Evolutionary conservation across 2,113 vertebrate species (phyloP).

Genomic region (Larimichthys crocea): DNA sequence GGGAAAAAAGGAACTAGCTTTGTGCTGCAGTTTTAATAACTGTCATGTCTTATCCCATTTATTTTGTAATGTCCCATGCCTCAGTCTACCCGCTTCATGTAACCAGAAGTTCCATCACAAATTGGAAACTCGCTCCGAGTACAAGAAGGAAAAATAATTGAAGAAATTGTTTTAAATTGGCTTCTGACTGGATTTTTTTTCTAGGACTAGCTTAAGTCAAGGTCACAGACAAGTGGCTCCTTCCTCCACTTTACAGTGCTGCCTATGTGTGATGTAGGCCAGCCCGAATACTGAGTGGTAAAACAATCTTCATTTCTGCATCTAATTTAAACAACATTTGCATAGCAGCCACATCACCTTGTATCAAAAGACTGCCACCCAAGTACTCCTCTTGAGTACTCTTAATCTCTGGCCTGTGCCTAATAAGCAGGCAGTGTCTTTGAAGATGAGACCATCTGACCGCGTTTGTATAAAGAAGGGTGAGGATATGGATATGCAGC

Average conservation of each 20-base stretch:
- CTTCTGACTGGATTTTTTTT: conserved; percentile 51
- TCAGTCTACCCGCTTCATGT: conserved; percentile 12
- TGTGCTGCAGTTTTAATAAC: conserved; percentile 39
- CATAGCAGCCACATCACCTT: conserved; percentile 52
- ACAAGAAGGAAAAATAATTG: conserved; percentile 54
- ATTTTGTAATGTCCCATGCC: conserved; percentile 46
- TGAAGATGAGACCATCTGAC: conserved; percentile 34
- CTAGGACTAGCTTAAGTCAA: conserved; percentile 66
- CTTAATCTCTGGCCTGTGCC: conserved; percentile 42
- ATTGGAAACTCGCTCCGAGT: conserved; percentile 60
- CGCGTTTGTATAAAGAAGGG: conserved; percentile 19
- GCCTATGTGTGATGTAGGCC: conserved; percentile 53
- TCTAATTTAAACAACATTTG: conserved; percentile 53
- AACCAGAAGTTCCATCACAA: conserved; percentile 45
- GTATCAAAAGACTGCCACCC: conserved; percentile 46
- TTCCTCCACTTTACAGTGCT: conserved; percentile 40
- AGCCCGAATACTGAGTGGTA: conserved; percentile 52
- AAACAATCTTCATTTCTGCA: conserved; percentile 59
- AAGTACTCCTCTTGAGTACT: conserved; percentile 42
- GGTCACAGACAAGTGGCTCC: conserved; percentile 66
- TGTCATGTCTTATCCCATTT: conserved; percentile 57
- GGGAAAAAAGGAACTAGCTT: background rate
- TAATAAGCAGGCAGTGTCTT: conserved; percentile 22
- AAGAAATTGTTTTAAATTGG: conserved; percentile 67
- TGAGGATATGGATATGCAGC: conserved; percentile 28